A percentile compares a stretch with the other conserved stretches of the same genome.
These are phyloP conservation scores for Medauroidea extradentata DNA, from an alignment of 1,140 invertebrate species.

Conservation along the genomic window DNA sequence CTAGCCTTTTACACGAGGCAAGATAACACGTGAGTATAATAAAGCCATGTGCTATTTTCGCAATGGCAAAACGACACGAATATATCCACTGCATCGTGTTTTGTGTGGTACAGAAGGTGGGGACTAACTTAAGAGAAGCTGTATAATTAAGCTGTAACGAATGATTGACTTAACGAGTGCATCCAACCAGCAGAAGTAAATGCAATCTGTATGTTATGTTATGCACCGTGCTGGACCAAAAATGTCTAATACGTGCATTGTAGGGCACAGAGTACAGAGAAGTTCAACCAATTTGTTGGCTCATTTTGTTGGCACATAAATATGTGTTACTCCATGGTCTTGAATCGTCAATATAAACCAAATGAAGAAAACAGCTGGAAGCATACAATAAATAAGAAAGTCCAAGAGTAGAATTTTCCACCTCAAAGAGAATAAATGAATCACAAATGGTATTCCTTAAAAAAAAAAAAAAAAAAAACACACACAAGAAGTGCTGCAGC, in stretches of 20 bases:
- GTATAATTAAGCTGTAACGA: not conserved
- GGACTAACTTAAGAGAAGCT: constrained; percentile 2
- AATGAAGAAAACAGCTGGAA: no score
- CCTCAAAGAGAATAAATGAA: constrained; percentile 4
- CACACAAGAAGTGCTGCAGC: not conserved
- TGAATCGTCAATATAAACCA: no score
- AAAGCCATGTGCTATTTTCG: constrained; percentile 6
- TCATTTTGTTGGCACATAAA: no score
- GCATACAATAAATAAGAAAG: constrained; percentile 3
- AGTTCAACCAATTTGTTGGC: no score
- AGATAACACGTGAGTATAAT: not conserved
- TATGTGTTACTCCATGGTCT: no score
- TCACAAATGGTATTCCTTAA: not conserved
- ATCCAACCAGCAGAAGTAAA: no score
- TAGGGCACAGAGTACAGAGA: no score
- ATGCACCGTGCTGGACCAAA: no score
- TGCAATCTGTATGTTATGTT: no score
- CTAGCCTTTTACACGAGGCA: not conserved
- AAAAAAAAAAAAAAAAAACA: no score
- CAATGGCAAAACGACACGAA: constrained; percentile 3
- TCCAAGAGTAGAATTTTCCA: not conserved
- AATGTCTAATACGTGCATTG: no score
- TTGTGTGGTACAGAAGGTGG: not conserved
- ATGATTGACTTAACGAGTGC: not conserved
- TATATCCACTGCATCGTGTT: not conserved